Evolutionary conservation across 2,797 vertebrate species (phyloP), one percentile per base, ranked within the genome.

Genomic region (Xenops minutus): DNA sequence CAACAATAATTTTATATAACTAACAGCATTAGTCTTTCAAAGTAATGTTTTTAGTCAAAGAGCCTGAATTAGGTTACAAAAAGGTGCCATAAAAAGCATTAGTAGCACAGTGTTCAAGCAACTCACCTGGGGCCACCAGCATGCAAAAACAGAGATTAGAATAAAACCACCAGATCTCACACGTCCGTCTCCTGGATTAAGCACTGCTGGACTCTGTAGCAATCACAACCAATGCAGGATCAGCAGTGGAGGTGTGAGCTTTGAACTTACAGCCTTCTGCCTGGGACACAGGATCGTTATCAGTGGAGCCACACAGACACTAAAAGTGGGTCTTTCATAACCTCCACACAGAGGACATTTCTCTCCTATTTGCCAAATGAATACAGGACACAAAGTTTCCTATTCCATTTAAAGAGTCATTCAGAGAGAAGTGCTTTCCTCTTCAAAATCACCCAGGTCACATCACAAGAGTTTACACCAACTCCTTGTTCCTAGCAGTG

Each of bases 101-200:
- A 87, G 20, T n/a, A 49, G 49, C 30, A 83, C 18, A 58, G 7
- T 74, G 44, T 52, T 67, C 39, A 52, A 72, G n/a, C 34, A 64
- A 91, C 96, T 96, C 90, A 97, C 96, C 97, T 39, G 62, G 81
- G 26, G 55, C 34, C 75, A 78, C 88, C 73, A 74, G 48, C 43
- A 95, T 80, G 41, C 24, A 51, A 67, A 72, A 34, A 30, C 59
- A 56, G 74, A 85, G 48, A 89, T 46, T 68, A 79, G 37, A 89
- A 66, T 34, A 59, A 10, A 61, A 36, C 49, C 22, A 78, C 84
- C 62, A 76, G 77, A 87, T 55, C 55, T 48, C 44, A 61, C 74
- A 58, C 5, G 16, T 79, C 34, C 9, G 46, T 26, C 73, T 88
- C 63, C 30, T 22, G 26, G 46, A 14, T 90, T 66, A 82, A 81